Conservation (phyloP, 2,113 vertebrate genomes). For the Anoplopoma fimbria region DNA sequence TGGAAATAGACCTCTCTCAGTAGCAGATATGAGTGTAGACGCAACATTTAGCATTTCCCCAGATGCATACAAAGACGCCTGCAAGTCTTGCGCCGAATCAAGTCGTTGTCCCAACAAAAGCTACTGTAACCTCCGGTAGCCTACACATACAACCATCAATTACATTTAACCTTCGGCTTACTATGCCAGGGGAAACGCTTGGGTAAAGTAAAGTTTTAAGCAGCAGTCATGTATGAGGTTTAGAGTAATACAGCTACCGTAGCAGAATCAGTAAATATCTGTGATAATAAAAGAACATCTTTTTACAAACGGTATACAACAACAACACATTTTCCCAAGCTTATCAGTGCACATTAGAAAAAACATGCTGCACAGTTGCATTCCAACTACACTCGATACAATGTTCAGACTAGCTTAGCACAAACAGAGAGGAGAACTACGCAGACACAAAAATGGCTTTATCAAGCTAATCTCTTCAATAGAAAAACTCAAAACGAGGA, state of each 20-base stretch:
- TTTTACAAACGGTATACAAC: conserved; percentile 86
- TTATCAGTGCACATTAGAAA: conserved; percentile 93
- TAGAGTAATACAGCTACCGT: conserved; percentile 85
- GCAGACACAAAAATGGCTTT: conserved; percentile 70
- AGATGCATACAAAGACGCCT: conserved; percentile 40
- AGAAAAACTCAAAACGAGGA: conserved; percentile 59
- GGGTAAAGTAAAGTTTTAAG: conserved; percentile 80
- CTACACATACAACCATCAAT: conserved; percentile 20
- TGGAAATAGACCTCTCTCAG: conserved; percentile 81
- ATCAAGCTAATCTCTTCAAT: conserved; percentile 69
- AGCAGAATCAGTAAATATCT: conserved; percentile 90
- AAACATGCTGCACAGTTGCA: conserved; percentile 94
- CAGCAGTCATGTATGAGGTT: conserved; percentile 86
- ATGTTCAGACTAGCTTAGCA: conserved; percentile 87
- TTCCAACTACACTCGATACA: conserved; percentile 90
- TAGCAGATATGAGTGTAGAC: conserved; percentile 71
- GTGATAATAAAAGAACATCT: conserved; percentile 80
- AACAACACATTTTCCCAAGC: conserved; percentile 89
- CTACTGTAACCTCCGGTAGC: conserved; percentile 16
- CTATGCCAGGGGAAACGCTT: conserved; percentile 57
- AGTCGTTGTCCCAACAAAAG: conserved; percentile 10
- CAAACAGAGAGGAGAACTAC: conserved; percentile 82
- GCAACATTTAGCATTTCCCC: conserved; percentile 77
- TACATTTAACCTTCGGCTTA: conserved; percentile 14
- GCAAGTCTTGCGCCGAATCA: conserved; percentile 27